Evolutionary conservation across 2,888 invertebrate species (phyloP).

Genomic region (Sacculina carcini): DNA sequence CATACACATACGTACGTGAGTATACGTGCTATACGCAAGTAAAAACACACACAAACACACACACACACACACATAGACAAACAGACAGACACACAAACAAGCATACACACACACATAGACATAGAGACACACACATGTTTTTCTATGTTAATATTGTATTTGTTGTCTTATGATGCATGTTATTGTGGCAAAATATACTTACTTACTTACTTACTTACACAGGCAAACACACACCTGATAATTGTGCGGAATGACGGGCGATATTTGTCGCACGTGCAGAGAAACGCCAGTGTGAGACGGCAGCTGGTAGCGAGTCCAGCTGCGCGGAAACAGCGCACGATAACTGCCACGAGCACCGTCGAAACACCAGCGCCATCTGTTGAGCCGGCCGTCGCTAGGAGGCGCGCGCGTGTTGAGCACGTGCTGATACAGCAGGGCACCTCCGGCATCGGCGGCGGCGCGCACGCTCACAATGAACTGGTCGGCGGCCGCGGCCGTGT

Average conservation of each 20-base stretch:
- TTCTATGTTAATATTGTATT: too few species aligned
- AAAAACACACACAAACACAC: too few species aligned
- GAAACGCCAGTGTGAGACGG: constrained; percentile 48
- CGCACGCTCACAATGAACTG: constrained; percentile 69
- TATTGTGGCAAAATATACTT: too few species aligned
- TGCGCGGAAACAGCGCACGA: constrained; percentile 64
- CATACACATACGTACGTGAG: too few species aligned
- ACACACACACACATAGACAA: too few species aligned
- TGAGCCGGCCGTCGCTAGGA: constrained; percentile 9
- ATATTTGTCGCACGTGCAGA: constrained; percentile 60
- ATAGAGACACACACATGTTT: too few species aligned
- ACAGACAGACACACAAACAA: too few species aligned
- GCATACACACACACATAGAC: too few species aligned
- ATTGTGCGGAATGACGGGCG: constrained; percentile 76
- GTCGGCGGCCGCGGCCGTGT: constrained; percentile 35
- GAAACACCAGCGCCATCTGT: constrained; percentile 40
- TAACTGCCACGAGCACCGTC: constrained; percentile 40
- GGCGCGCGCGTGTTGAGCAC: constrained; percentile 45
- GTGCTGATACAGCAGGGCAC: constrained; percentile 46
- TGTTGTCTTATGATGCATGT: too few species aligned
- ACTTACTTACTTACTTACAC: too few species aligned
- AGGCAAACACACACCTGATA: constrained; percentile 61
- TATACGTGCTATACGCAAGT: too few species aligned
- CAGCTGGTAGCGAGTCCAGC: constrained; percentile 73
- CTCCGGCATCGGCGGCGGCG: constrained; percentile 23